Evolutionary conservation across 2,888 invertebrate species (phyloP), one percentile per base, ranked within the genome.

Genomic region (Sinohyriopsis cumingii): DNA sequence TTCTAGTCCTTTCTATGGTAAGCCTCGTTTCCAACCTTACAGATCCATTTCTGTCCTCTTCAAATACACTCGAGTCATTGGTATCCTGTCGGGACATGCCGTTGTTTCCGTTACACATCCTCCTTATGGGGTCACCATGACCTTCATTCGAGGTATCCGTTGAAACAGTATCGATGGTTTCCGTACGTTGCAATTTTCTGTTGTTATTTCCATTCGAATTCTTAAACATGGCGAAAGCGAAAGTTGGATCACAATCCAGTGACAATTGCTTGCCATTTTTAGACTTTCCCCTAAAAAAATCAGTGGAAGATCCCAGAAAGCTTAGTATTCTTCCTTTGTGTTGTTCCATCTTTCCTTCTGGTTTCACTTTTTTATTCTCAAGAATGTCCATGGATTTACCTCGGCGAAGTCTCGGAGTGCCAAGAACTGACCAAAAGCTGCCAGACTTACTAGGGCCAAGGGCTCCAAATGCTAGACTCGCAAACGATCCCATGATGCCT

Each of bases 401-500:
- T 62, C 80, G 59, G 15, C 78, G 63, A 71, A 82, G 67, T 64
- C 79, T 78, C 1, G 81, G 81, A 0, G 81, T 80, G 18, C 76
- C 78, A 19, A 82, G 59, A 33, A 82, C 77, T n/a, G 77, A 80
- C 81, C 81, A 82, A 59, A 82, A 76, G 68, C 81, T 82, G n/a
- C 76, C 69, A 57, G 80, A 78, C 54, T 77, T 80, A 25, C 69
- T 69, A 28, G 68, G 68, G 0, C 78, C 77, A 24, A 82, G 72
- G 6, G 81, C 79, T 20, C 81, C 81, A 24, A 82, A 76, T 7
- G 81, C 81, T 25, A 82, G 63, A 62, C 81, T 82, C 6, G 81
- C 81, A 72, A 82, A 82, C 1, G 81, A 81, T 25, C 81, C 81
- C 77, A 80, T 82, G 9, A 78, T 77, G 22, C 81, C 80, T 61